Evolutionary conservation across 2,797 vertebrate genomes (phyloP), one percentile per base, ranked within the genome.

Genomic region (Melanotaenia parkinsoni): DNA sequence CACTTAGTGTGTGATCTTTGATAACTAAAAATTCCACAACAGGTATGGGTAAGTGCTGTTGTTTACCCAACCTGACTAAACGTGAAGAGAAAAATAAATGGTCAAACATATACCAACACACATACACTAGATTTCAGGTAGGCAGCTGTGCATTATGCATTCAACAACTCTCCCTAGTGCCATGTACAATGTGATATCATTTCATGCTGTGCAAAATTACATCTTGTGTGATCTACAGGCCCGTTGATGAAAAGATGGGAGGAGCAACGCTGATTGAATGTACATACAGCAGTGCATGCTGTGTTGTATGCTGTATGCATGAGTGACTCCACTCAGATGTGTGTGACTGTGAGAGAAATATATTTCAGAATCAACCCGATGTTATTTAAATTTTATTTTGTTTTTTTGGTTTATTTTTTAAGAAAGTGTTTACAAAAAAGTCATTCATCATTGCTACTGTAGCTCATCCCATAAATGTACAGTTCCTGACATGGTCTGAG

Each of bases 231-330:
- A 88, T 79, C 65, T 70, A 62, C 56, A 74, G 67, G 51, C 33
- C 61, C 60, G 68, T 47, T 69, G 72, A 79, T 82, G 50, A 84
- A 76, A 84, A 57, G 59, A 83, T 82, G 70, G 70, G 58, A 10
- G 72, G 57, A 66, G 72, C 14, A 71, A 80, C 88, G 82, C 64
- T 78, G 78, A 86, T 81, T 79, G 65, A 82, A 80, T 69, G 57
- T 77, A 73, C 61, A 76, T 59, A 70, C 37, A 68, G 77, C 30
- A 22, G 45, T 35, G 62, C 58, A 59, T 2, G 11, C 80, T 70
- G 81, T 53, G 58, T 86, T 74, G 38, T 40, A 40, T 13, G 38
- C 38, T 40, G 38, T 68, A 80, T 79, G 83, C 80, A 79, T 62
- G 75, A 77, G 63, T 67, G 30, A 58, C 71, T 77, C 37, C 33